Evolutionary conservation across 2,113 vertebrate genomes (phyloP), one percentile per base, ranked within the genome.

Genomic region (Cyprinodon tularosa): DNA sequence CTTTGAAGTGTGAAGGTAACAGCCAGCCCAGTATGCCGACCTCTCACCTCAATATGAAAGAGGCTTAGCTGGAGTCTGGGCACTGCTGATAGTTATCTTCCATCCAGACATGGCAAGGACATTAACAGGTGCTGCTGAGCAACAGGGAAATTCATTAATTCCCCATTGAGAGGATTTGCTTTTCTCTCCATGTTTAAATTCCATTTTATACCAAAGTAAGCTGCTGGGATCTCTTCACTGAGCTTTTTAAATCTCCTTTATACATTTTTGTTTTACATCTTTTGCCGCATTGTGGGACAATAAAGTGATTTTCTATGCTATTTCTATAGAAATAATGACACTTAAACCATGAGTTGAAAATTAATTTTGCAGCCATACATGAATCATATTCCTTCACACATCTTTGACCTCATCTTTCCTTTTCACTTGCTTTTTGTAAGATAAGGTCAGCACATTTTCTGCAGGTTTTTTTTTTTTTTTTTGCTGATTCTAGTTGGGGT

Each of bases 101-200:
- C 60, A 12, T 78, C 77, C 81, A 69, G 44, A 67, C 78, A 57
- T 76, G 72, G 68, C 80, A 82, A 63, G 69, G 72, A 73, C 71
- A 38, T 65, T 65, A 78, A 89, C 86, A 89, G 88, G 83, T 87
- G 90, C 62, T 64, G 70, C 79, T 22, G 68, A 72, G 65, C 82
- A 59, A 70, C 61, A 22, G 77, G 42, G 69, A 80, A 86, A 78
- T 67, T 77, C 72, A 76, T 82, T 86, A 74, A 67, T 20, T 10
- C 57, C 15, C 60, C 0, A 2, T 68, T 40, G 73, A 42, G 66
- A 66, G 62, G 48, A 45, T 37, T 4, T 66, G 60, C 47, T 72
- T 68, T 76, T 63, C 61, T 53, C n/a, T 61, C 71, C 17, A 22
- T 2, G 71, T 78, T 50, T 78, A 74, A 44, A 66, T 77, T 71